phyloP scores from a whole-genome alignment of 1,140 invertebrate genomes.

The Drosophila nikananu region DNA sequence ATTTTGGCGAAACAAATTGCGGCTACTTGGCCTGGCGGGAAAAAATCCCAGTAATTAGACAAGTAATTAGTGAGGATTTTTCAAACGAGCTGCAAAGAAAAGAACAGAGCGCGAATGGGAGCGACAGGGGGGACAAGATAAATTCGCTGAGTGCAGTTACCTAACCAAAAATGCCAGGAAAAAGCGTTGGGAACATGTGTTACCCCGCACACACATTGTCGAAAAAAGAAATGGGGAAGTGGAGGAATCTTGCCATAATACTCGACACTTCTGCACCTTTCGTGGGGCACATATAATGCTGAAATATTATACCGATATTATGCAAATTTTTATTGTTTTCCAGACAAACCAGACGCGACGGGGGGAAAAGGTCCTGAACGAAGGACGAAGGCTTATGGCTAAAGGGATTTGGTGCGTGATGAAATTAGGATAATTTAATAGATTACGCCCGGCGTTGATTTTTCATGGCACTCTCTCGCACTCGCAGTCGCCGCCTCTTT shows the following conservation, averaged over 20 bases:
- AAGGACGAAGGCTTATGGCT: slow-evolving; percentile 53
- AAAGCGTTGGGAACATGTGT: slow-evolving; percentile 67
- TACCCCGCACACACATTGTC: slow-evolving; percentile 22
- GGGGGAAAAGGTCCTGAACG: slow-evolving; percentile 6
- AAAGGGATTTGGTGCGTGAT: slow-evolving; percentile 83
- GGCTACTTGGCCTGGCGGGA: slow-evolving; percentile 59
- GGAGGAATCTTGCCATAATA: slow-evolving; percentile 50
- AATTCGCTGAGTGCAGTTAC: slow-evolving; percentile 46
- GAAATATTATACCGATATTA: slow-evolving; percentile 84
- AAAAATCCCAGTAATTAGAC: slow-evolving; percentile 75
- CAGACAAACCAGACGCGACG: slow-evolving; percentile 34
- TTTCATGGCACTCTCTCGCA: slow-evolving; percentile 56
- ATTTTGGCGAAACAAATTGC: slow-evolving; percentile 73
- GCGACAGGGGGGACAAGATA: slow-evolving; percentile 32
- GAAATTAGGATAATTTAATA: slow-evolving; percentile 84
- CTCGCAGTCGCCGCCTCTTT: neutral
- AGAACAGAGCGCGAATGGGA: slow-evolving; percentile 2
- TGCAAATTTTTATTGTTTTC: slow-evolving; percentile 84
- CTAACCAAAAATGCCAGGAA: slow-evolving; percentile 9
- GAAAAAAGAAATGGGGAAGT: slow-evolving; percentile 9
- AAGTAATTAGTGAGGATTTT: slow-evolving; percentile 77
- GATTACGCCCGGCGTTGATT: slow-evolving; percentile 80
- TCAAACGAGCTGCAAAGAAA: slow-evolving; percentile 42
- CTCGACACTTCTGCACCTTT: slow-evolving; percentile 75
- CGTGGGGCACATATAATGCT: slow-evolving; percentile 68